phyloP scores from a whole-genome alignment of 1,140 invertebrate genomes.

The Chelonus insularis region DNA sequence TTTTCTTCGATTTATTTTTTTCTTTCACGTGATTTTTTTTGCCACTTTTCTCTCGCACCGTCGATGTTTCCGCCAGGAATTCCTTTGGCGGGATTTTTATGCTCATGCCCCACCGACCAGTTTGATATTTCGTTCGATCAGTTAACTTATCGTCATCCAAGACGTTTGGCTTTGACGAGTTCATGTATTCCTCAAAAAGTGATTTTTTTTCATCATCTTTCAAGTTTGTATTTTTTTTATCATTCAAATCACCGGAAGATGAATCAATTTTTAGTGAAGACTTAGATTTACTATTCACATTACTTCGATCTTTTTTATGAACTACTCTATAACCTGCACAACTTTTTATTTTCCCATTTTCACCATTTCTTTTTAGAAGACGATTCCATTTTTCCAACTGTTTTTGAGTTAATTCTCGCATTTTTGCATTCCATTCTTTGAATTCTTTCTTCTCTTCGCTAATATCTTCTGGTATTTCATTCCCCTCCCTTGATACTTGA shows the following conservation, averaged over 20 bases:
- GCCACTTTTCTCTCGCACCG: neutral
- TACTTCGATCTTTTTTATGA: neutral
- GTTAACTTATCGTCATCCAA: neutral
- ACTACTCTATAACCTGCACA: neutral
- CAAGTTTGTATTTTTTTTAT: too few relatives aligned
- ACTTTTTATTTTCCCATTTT: constrained; percentile 6
- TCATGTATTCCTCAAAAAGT: neutral
- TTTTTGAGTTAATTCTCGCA: constrained; percentile 31
- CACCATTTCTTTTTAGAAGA: constrained; percentile 4
- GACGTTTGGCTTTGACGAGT: neutral
- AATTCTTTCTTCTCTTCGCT: neutral
- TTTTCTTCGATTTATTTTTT: neutral
- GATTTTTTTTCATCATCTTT: too few relatives aligned
- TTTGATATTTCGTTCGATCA: neutral
- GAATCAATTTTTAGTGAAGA: too few relatives aligned
- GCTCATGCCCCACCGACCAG: constrained; percentile 14
- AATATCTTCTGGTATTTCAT: neutral
- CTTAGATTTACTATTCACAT: neutral
- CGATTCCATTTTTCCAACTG: constrained; percentile 31
- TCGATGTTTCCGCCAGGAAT: constrained; percentile 11
- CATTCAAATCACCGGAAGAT: too few relatives aligned
- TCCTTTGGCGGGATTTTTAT: constrained; percentile 14
- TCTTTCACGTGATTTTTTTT: neutral
- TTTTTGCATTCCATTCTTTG: constrained; percentile 31
- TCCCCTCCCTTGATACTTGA: constrained; percentile 10